Conservation (phyloP, 2,888 invertebrate species). For the Brenthis ino region DNA sequence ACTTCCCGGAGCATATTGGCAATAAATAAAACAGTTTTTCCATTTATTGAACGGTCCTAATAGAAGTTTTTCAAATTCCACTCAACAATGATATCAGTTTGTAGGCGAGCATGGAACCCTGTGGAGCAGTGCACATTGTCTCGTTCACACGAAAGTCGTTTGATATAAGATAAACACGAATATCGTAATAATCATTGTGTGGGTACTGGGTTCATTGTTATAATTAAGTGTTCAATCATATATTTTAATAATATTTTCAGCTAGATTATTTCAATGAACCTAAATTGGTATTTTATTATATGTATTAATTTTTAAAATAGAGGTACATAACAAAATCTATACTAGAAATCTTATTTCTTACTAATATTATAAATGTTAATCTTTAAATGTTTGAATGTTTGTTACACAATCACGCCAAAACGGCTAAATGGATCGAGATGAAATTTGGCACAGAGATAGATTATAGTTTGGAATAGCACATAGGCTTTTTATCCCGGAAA, state of each 20-base stretch:
- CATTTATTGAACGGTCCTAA: not conserved
- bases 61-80: conserved; percentile 4
- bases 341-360: no score
- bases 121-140: conserved; percentile 17
- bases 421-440: no score
- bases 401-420: no score
- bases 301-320: no score
- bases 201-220: conserved; percentile 22
- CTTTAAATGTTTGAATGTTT: no score
- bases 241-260: not conserved
- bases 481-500: no score
- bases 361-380: no score
- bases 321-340: no score
- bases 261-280: not conserved
- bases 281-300: not conserved
- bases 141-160: conserved; percentile 31
- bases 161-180: conserved; percentile 31
- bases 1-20: no score
- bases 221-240: conserved; percentile 8
- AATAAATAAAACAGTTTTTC: not conserved
- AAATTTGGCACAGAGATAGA: no score
- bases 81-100: conserved; percentile 15
- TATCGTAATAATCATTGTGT: conserved; percentile 26
- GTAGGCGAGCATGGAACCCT: conserved; percentile 13
- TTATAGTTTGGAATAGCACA: no score